Evolutionary conservation across 2,888 invertebrate species (phyloP).

Genomic region (Volucella inflata): DNA sequence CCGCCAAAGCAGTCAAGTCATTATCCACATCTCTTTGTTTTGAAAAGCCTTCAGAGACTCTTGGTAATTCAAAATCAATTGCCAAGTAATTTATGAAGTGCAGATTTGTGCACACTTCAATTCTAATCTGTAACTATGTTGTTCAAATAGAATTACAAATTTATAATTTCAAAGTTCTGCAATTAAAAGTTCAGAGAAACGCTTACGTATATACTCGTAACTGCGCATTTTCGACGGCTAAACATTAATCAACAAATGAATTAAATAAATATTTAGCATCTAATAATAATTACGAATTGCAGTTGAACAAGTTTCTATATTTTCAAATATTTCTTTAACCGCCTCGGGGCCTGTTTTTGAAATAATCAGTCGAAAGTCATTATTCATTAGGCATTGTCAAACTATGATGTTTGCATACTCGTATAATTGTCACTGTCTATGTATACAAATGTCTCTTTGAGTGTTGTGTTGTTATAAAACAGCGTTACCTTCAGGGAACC

Average conservation of each 20-base stretch:
- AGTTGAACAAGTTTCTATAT: neutral
- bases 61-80: no score
- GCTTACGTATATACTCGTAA: neutral
- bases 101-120: no score
- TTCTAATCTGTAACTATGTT: no score
- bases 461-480: neutral
- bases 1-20: no score
- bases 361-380: neutral
- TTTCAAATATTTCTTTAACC: neutral
- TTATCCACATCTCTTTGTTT: no score
- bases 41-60: no score
- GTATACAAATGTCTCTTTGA: neutral
- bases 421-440: neutral
- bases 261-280: constrained; percentile 26
- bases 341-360: neutral
- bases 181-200: neutral
- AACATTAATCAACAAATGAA: constrained; percentile 34
- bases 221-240: constrained; percentile 11
- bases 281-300: constrained; percentile 25
- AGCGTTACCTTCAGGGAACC: neutral
- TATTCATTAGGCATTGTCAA: neutral
- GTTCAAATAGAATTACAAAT: no score
- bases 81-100: no score
- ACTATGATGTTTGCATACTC: neutral
- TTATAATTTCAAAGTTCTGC: neutral